Conservation (phyloP, 1,140 invertebrate species). For the Gryon sp. region DNA sequence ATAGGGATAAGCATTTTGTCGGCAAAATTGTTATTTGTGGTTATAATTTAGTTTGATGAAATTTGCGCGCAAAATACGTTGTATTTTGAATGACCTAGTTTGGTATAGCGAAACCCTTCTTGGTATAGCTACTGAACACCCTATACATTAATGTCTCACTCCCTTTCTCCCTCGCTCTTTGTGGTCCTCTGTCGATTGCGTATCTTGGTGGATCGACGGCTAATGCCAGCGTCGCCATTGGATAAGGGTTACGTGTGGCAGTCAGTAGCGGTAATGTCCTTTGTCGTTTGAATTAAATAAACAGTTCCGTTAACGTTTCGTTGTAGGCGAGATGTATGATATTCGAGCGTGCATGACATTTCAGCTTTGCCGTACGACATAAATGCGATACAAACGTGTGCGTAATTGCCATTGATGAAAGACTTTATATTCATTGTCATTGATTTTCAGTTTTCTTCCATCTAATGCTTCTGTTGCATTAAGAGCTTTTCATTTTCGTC, state of each 20-base stretch:
- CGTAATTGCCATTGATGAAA: constrained; percentile 44
- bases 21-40: too few relatives aligned
- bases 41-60: neutral
- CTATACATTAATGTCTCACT: constrained; percentile 60
- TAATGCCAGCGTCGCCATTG: constrained; percentile 57
- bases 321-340: constrained; percentile 45
- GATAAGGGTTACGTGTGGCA: constrained; percentile 58
- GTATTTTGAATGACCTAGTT: constrained; percentile 64
- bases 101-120: constrained; percentile 50
- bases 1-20: too few relatives aligned
- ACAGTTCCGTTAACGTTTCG: constrained; percentile 58
- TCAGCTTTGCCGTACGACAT: constrained; percentile 27
- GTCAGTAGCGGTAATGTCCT: constrained; percentile 56
- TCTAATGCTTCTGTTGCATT: too few relatives aligned
- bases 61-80: constrained; percentile 41
- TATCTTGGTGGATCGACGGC: constrained; percentile 63
- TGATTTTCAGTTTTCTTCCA: too few relatives aligned
- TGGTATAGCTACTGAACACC: constrained; percentile 54
- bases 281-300: constrained; percentile 67
- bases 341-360: constrained; percentile 48
- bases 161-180: constrained; percentile 53
- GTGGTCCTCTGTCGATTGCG: constrained; percentile 62
- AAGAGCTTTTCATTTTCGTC: too few relatives aligned
- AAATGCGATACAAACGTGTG: constrained; percentile 36
- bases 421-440: constrained; percentile 38